Base-by-base conservation (phyloP, 2,888 invertebrate species). In the Abscondita cerata region DNA sequence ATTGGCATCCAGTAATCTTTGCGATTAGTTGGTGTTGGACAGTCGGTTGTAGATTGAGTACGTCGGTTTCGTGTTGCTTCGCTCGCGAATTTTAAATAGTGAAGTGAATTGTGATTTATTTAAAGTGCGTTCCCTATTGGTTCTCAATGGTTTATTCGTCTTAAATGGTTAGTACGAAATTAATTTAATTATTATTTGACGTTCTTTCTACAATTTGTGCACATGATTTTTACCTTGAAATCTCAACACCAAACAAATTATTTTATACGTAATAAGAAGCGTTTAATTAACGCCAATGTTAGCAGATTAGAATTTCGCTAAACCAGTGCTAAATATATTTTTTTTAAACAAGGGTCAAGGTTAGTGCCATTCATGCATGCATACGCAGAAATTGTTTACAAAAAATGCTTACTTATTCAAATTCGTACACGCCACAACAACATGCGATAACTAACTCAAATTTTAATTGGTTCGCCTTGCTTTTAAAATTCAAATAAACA, bases 101-200 rank as follows among this genome's bases (percentile, higher is more conserved):
- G 44, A 44, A 44, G 44, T 44, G 44, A 8, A 1, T 15, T 11
- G 15, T 40, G 6, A 15, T 40, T 40, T 18, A 16, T 18, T 18
- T 44, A 18, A 11, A n/a, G 18, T 44, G 44, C n/a, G n/a, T n/a
- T n/a, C n/a, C n/a, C n/a, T n/a, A 15, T 13, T 12, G 13, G 13
- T 13, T 15, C 8, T 12, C n/a, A 41, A 44, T 44, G 44, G 44
- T 18, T 44, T 18, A 44, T 18, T 18, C n/a, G 16, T 44, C 11
- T n/a, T 19, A 44, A 44, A 44, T 44, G 44, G 44, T 44, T 44
- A 44, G 44, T 44, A 44, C 11, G 8, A 44, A 44, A 18, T 44
- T 18, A 4, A 11, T 18, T 19, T 18, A 18, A n/a, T n/a, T 44
- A 44, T 16, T 19, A 18, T n/a, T n/a, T n/a, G n/a, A n/a, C n/a